A percentile compares a stretch with the other conserved stretches of the same genome.
These are phyloP conservation scores for Eupleurogrammus muticus DNA, from an alignment of 2,797 vertebrate genomes.

Conservation along the genomic window DNA sequence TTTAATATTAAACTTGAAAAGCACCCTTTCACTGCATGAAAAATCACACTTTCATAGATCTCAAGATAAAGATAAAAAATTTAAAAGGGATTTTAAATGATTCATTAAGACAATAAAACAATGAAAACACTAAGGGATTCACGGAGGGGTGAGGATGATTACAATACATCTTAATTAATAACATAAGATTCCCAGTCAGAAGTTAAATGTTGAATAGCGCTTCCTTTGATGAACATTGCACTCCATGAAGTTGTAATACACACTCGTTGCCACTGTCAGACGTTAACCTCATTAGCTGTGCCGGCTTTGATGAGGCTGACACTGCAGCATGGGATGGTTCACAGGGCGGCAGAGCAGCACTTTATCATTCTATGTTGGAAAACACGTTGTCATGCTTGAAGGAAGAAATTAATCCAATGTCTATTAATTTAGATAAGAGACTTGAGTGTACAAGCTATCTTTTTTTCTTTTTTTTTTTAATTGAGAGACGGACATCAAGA, in stretches of 20 bases:
- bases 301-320: conserved; percentile 53
- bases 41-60: not conserved
- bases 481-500: not conserved
- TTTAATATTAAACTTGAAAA: not conserved
- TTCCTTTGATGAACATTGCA: conserved; percentile 46
- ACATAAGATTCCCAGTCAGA: conserved; percentile 27
- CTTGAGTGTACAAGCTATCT: conserved; percentile 31
- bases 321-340: conserved; percentile 36
- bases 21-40: not conserved
- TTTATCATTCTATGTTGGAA: conserved; percentile 57
- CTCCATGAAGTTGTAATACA: conserved; percentile 39
- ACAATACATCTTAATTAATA: conserved; percentile 37
- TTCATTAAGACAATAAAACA: conserved; percentile 8
- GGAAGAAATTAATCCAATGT: conserved; percentile 52
- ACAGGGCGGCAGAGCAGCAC: conserved; percentile 14
- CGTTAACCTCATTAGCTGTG: conserved; percentile 64
- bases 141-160: conserved; percentile 9
- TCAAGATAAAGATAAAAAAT: not conserved
- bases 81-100: not conserved
- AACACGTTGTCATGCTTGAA: conserved; percentile 62
- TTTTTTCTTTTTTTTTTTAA: no score
- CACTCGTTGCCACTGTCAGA: conserved; percentile 50
- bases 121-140: not conserved
- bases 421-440: conserved; percentile 56
- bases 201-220: conserved; percentile 31